Percentiles rank a stretch among this genome's conserved stretches.
These are phyloP conservation scores for Phragmatobia fuliginosa DNA, from an alignment of 2,888 invertebrate genomes.

Conservation along the genomic window DNA sequence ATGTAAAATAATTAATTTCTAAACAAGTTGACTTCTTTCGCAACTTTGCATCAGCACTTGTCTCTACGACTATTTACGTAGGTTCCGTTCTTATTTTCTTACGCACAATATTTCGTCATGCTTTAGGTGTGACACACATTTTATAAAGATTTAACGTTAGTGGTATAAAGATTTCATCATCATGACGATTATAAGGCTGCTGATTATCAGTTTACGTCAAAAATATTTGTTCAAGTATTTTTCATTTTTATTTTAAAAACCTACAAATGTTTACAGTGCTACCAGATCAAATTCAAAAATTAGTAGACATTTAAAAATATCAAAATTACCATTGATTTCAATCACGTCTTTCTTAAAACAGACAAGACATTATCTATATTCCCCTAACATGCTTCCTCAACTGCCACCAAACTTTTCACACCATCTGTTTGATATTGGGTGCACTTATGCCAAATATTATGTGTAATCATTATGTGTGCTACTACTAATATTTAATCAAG, in stretches of 20 bases:
- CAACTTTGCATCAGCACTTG: constrained; percentile 14
- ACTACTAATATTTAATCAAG: too few species aligned
- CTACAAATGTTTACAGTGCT: background rate
- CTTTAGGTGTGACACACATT: constrained; percentile 1
- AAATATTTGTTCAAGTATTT: too few species aligned
- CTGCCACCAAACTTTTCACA: background rate
- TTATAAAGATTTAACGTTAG: background rate
- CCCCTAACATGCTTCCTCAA: background rate
- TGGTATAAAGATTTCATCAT: background rate
- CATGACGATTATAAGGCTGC: background rate
- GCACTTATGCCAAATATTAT: too few species aligned
- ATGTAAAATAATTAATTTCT: too few species aligned
- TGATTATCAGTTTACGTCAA: too few species aligned
- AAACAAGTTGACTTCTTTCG: background rate
- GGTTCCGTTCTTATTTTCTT: background rate
- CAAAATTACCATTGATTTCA: background rate
- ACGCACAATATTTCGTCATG: constrained; percentile 19
- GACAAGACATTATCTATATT: background rate
- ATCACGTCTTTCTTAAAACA: background rate
- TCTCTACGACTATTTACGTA: background rate
- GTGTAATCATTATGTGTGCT: too few species aligned
- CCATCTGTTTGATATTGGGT: background rate
- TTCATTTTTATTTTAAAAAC: too few species aligned
- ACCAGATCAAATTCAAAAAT: background rate
- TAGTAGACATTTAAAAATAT: background rate